Evolutionary conservation across 1,140 invertebrate species (phyloP), one percentile per base, ranked within the genome.

Genomic region (Chrysopa pallens): DNA sequence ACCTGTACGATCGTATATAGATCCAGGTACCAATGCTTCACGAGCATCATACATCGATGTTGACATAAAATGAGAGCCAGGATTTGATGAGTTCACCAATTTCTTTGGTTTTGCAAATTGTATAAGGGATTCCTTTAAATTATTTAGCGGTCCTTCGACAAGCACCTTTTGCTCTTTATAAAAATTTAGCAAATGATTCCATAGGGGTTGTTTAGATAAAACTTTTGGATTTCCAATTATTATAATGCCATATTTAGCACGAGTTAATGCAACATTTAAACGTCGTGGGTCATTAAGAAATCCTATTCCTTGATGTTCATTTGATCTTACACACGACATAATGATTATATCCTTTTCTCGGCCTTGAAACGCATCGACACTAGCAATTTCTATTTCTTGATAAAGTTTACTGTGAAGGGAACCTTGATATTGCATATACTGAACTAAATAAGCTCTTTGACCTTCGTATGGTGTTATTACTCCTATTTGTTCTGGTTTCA

Each of bases 161-260:
- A 99, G 66, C 28, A 96, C 90, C 56, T 92, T 89, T 49, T 95
- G 87, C 56, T 98, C 94, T 57, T 98, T 98, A 67, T 95, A 99
- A 56, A 95, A 96, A 31, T 85, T 90, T 14, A 99, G 66, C 45
- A 99, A 64, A 58, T 99, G 92, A 61, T 99, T 97, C 95, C 96
- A 99, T 0, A 99, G 65, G 1, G 90, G 87, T 67, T 99, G 94
- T 62, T 96, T 97, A 1, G 93, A 91, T 0, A 99, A 67, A 7
- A 99, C 92, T 66, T 98, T 98, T 0, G 96, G 94, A 66, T 99
- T 99, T 37, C 96, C 96, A 40, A 99, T 90, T 48, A 99, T 92
- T 37, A 99, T 97, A 15, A 98, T 83, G 11, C 96, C 96, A 63
- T 90, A 98, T 57, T 92, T 96, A 2, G 96, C 91, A 46, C 96